Evolutionary conservation across 2,888 invertebrate species (phyloP).

Genomic region (Ashinkailepas kermadecensis): DNA sequence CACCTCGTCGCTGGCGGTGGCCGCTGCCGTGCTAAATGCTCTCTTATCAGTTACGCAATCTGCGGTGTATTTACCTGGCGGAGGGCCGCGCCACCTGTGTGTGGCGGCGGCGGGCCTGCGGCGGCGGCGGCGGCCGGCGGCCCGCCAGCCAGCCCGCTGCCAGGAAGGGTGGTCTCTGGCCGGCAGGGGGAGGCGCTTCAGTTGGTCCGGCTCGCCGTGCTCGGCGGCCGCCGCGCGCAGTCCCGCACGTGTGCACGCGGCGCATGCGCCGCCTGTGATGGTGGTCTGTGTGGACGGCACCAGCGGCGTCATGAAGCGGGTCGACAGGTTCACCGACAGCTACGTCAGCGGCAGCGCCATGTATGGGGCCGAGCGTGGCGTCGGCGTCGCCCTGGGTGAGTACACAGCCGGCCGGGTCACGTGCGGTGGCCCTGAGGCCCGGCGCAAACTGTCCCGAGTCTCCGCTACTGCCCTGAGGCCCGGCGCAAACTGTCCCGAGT

Average conservation of each 20-base stretch:
- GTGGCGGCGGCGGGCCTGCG: not conserved
- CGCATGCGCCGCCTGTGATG: slow-evolving; percentile 8
- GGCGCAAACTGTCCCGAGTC: no score
- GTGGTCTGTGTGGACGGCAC: not conserved
- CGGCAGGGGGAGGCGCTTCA: slow-evolving; percentile 1
- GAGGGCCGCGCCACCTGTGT: slow-evolving; percentile 1
- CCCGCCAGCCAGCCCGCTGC: not conserved
- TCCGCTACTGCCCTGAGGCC: no score
- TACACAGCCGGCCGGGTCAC: not conserved
- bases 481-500: no score
- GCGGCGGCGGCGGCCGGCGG: not conserved
- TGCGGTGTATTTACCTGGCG: not conserved
- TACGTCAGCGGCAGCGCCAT: not conserved
- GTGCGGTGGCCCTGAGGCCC: no score
- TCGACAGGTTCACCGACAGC: not conserved
- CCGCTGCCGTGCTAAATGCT: not conserved
- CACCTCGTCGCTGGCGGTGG: no score
- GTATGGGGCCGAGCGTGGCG: not conserved
- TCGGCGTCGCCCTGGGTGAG: not conserved
- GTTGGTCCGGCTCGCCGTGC: not conserved
- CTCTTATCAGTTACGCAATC: slow-evolving; percentile 22
- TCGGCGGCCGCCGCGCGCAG: not conserved
- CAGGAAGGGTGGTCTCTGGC: slow-evolving; percentile 3
- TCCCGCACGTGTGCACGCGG: slow-evolving; percentile 1
- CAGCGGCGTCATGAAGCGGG: not conserved